Conservation (phyloP, 2,113 vertebrate genomes). For the Neopipo cinnamomea region DNA sequence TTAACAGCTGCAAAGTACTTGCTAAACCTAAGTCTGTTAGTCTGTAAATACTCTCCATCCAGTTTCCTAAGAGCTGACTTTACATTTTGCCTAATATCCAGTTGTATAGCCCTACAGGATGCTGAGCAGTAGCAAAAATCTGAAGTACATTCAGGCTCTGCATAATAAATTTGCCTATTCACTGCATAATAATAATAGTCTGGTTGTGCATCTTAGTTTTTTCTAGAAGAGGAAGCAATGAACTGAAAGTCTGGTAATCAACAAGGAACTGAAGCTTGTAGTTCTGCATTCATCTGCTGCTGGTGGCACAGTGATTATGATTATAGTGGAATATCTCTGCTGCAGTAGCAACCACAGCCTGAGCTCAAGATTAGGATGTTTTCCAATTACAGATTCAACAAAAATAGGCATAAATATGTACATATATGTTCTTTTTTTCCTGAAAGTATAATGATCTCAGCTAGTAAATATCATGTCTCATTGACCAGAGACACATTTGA, state of each 20-base stretch:
- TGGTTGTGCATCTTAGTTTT: neutral
- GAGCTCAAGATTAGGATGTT: neutral
- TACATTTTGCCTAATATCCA: neutral
- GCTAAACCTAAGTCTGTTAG: neutral
- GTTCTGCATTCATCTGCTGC: slow-evolving; percentile 11
- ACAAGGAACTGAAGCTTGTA: slow-evolving; percentile 22
- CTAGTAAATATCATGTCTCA: neutral
- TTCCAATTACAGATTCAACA: neutral
- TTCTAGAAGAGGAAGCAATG: slow-evolving; percentile 27
- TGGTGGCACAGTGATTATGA: neutral
- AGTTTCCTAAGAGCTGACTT: slow-evolving; percentile 33
- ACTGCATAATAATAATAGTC: slow-evolving; percentile 11
- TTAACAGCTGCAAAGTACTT: neutral
- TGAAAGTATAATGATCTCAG: neutral
- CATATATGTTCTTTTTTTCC: neutral
- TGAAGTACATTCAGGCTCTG: neutral
- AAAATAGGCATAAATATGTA: neutral
- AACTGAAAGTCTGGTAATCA: slow-evolving; percentile 36
- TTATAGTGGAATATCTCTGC: neutral
- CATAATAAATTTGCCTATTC: slow-evolving; percentile 43
- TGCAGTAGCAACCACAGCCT: neutral
- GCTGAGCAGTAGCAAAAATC: slow-evolving; percentile 26
- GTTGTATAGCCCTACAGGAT: neutral
- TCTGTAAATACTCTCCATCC: neutral
- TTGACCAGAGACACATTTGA: neutral